Conservation (phyloP, 2,113 vertebrate species). For the Anoplopoma fimbria region DNA sequence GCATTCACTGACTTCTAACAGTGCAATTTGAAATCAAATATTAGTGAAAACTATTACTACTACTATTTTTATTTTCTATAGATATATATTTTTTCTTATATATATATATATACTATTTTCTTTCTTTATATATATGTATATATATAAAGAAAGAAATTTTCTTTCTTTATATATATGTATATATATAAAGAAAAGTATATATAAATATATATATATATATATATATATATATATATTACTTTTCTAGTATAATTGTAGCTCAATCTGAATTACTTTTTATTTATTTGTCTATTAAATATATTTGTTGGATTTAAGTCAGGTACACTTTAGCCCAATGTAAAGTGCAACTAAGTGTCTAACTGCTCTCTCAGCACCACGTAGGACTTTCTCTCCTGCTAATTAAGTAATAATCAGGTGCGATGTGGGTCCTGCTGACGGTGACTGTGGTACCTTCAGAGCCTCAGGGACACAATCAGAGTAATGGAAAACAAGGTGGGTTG, state of each 20-base stretch:
- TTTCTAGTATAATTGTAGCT: not conserved
- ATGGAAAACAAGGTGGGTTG: conserved; percentile 74
- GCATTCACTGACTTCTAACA: conserved; percentile 1
- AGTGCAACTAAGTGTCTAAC: conserved; percentile 23
- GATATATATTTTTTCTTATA: not conserved
- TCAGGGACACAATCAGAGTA: conserved; percentile 48
- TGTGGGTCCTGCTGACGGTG: conserved; percentile 51
- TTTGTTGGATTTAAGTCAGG: not conserved
- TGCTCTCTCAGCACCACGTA: conserved; percentile 30
- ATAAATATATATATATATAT: not conserved
- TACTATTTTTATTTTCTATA: no score
- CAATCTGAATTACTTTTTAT: not conserved
- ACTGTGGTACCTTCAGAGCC: conserved; percentile 44
- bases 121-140: no score
- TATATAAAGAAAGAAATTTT: no score
- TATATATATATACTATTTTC: not conserved
- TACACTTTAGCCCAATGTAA: not conserved
- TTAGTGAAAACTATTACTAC: not conserved
- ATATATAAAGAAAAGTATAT: no score
- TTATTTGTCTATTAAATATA: not conserved
- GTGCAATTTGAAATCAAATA: not conserved
- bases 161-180: no score
- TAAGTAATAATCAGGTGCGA: conserved; percentile 61
- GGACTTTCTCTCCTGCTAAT: conserved; percentile 60
- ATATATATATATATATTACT: not conserved